Conservation (phyloP, 2,888 invertebrate genomes). For the Spialia ferax region DNA sequence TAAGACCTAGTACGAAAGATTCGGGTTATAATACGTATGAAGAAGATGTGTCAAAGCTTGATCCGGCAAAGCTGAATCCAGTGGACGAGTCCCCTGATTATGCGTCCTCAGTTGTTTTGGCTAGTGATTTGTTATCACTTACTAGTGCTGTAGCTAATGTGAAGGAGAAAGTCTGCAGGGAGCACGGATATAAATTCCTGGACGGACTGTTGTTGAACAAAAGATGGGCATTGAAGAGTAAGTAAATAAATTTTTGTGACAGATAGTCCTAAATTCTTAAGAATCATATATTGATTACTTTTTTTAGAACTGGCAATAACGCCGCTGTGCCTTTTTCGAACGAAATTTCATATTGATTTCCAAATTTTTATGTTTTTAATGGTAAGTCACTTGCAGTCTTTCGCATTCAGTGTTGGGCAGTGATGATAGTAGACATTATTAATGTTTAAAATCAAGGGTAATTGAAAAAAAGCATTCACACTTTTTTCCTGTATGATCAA, state of each 20-base stretch:
- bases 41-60: slow-evolving; percentile 50
- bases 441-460: background rate
- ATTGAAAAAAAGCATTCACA: background rate
- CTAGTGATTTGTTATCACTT: slow-evolving; percentile 80
- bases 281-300: too few species aligned
- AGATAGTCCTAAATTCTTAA: too few species aligned
- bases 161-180: slow-evolving; percentile 75
- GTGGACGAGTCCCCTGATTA: slow-evolving; percentile 80
- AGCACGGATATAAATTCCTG: slow-evolving; percentile 79
- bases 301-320: too few species aligned
- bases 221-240: slow-evolving; percentile 86
- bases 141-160: slow-evolving; percentile 79
- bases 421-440: background rate
- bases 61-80: slow-evolving; percentile 59
- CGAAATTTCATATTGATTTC: too few species aligned
- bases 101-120: slow-evolving; percentile 79
- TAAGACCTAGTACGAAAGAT: slow-evolving; percentile 37
- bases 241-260: slow-evolving; percentile 59
- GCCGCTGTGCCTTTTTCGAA: too few species aligned
- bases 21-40: slow-evolving; percentile 57
- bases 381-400: background rate
- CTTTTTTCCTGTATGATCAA: background rate
- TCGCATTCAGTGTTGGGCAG: background rate
- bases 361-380: background rate
- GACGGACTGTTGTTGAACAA: slow-evolving; percentile 80